Evolutionary conservation across 2,888 invertebrate genomes (phyloP), one percentile per base, ranked within the genome.

Genomic region (Aromia moschata): DNA sequence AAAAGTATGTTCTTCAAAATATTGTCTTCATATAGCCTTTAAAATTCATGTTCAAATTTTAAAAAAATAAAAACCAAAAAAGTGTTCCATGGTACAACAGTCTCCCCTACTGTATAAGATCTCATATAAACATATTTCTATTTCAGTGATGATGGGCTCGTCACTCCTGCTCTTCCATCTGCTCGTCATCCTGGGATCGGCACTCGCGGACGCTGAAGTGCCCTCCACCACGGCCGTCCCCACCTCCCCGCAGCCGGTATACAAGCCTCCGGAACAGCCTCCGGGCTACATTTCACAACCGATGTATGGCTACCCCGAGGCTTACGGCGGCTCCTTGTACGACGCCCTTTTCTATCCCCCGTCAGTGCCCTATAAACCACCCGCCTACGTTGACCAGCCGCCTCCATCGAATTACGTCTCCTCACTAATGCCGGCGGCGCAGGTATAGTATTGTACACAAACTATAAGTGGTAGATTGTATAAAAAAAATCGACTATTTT

Each of bases 381-480:
- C 37, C 14, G 1, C 37, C 1, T 37, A 37, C 12, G 14, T 37
- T 12, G 38, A 37, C 18, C 18, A 54, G 12, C 44, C 15, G n/a
- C 12, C 18, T 10, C 41, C 16, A 11, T 33, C 56, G 2, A 51
- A 56, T 53, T 61, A 61, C 47, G 52, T 58, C 49, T 56, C 64
- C 14, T 33, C 58, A 10, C 16, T 67, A 40, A 47, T 65, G 15
- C 65, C 67, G 16, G 62, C 57, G 33, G 60, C 62, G 37, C 52
- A 62, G 61, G 69, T 69, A 55, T 58, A 54, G 53, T 11, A 40
- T n/a, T n/a, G n/a, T n/a, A n/a, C n/a, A n/a, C n/a, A n/a, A n/a
- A n/a, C n/a, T n/a, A n/a, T n/a, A n/a, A n/a, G n/a, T n/a, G n/a
- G n/a, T n/a, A n/a, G n/a, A n/a, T n/a, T n/a, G n/a, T n/a, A n/a